phyloP scores from a whole-genome alignment of 2,797 vertebrate genomes.

The Channallabes apus region DNA sequence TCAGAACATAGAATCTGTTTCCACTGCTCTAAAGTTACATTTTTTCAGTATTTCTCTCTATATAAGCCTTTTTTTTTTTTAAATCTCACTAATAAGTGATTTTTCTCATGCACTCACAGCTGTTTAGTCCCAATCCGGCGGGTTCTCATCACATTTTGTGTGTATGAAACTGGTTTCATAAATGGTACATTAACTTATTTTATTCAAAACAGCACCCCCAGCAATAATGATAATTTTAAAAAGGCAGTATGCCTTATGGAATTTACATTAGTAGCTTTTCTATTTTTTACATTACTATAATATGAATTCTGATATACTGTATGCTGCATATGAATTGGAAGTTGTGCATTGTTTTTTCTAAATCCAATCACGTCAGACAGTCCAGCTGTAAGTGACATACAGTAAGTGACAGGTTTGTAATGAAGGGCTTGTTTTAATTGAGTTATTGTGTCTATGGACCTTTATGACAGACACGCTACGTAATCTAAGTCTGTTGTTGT shows the following conservation, averaged over 20 bases:
- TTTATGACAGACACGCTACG: neutral
- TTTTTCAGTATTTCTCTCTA: no score
- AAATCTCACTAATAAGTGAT: no score
- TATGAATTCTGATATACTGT: neutral
- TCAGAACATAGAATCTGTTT: no score
- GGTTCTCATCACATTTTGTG: no score
- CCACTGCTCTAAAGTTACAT: no score
- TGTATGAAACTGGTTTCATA: no score
- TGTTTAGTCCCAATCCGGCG: no score
- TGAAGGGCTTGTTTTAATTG: neutral
- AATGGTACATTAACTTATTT: no score
- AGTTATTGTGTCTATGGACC: neutral
- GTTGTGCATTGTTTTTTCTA: neutral
- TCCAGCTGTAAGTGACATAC: neutral
- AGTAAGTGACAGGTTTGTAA: neutral
- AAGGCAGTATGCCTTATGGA: neutral
- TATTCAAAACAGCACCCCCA: no score
- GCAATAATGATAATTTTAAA: no score
- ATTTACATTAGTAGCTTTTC: neutral
- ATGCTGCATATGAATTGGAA: neutral
- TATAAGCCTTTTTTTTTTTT: no score
- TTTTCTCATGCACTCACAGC: no score
- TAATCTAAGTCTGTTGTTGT: neutral
- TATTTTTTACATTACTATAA: neutral
- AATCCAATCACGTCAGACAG: neutral